These are phyloP conservation scores for Crypturellus undulatus DNA, from an alignment of 2,113 vertebrate species.

Conservation along the genomic window DNA sequence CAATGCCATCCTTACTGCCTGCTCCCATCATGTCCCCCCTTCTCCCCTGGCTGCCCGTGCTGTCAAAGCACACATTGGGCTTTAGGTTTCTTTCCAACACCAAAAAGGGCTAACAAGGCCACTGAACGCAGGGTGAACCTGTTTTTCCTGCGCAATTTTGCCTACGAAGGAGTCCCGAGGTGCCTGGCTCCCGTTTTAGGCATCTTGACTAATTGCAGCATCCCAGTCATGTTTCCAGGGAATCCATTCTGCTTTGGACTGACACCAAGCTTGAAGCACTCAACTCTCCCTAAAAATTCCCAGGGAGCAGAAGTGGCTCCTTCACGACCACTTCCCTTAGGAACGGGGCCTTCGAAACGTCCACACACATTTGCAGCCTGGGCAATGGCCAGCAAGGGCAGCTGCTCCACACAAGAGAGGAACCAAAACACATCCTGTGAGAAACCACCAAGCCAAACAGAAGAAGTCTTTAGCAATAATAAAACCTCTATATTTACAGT, in stretches of 20 bases:
- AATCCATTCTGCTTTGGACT: not conserved
- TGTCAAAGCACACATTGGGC: not conserved
- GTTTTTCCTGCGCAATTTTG: too few relatives aligned
- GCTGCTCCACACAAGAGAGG: slow-evolving; percentile 9
- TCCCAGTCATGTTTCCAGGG: not conserved
- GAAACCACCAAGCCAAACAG: slow-evolving; percentile 12
- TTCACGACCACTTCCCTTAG: not conserved
- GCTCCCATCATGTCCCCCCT: fast-evolving
- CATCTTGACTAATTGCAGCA: not conserved
- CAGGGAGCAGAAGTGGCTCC: not conserved
- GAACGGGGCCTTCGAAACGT: not conserved
- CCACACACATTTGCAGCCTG: not conserved
- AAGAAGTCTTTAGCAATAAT: slow-evolving; percentile 10
- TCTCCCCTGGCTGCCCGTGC: not conserved
- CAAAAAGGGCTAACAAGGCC: not conserved
- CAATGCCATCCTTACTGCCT: not conserved
- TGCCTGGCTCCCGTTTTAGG: not conserved
- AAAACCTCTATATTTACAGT: slow-evolving; percentile 38
- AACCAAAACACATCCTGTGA: not conserved
- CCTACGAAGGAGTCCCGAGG: not conserved
- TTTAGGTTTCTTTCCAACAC: not conserved
- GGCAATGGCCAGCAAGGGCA: slow-evolving; percentile 21
- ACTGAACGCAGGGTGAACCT: not conserved
- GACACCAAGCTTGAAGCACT: not conserved
- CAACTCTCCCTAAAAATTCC: not conserved